Evolutionary conservation across 2,797 vertebrate species (phyloP).

Genomic region (Muraenolepis orangiensis): DNA sequence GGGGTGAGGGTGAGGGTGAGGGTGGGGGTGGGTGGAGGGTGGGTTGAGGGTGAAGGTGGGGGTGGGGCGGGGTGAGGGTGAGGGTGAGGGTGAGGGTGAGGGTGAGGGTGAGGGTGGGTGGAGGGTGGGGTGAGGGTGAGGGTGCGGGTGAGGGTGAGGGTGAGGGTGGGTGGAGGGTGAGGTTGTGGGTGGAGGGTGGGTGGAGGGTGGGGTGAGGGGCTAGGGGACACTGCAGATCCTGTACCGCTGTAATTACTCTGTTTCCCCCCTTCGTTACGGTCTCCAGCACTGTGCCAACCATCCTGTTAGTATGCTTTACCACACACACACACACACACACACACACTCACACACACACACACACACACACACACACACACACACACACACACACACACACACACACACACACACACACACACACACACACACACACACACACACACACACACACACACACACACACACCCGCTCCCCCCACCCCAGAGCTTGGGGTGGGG

Average conservation of each 20-base stretch:
- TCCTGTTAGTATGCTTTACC: neutral
- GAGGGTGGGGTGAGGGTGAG: no score
- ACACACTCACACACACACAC: neutral
- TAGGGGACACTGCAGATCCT: neutral
- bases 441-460: no score
- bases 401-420: slow-evolving; percentile 1
- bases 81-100: no score
- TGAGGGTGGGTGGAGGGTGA: neutral
- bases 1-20: no score
- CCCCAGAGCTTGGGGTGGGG: neutral
- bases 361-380: no score
- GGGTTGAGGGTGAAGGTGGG: no score
- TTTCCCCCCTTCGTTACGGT: neutral
- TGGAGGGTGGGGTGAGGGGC: neutral
- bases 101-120: no score
- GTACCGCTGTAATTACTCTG: neutral
- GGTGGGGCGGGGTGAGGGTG: neutral
- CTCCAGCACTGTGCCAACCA: neutral
- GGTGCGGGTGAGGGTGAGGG: no score
- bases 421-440: no score
- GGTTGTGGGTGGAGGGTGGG: neutral
- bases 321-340: neutral
- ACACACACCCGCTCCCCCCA: no score
- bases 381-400: no score
- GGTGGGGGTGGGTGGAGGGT: no score